These are phyloP conservation scores for Pandion haliaetus DNA, from an alignment of 2,113 vertebrate genomes.

Conservation along the genomic window DNA sequence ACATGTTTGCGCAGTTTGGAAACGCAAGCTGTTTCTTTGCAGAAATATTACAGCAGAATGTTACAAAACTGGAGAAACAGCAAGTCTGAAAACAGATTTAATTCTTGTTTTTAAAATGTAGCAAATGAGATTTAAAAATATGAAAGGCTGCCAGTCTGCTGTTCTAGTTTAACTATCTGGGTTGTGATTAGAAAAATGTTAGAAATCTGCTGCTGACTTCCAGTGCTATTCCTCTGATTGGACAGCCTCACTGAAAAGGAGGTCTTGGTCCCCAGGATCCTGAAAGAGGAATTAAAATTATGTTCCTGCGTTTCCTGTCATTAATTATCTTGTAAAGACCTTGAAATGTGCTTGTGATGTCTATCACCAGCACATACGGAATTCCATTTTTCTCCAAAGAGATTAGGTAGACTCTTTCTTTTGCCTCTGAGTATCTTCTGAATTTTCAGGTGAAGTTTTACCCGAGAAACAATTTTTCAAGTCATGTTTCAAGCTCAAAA, in stretches of 20 bases:
- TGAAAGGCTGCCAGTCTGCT: constrained; percentile 14
- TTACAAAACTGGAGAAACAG: constrained; percentile 14
- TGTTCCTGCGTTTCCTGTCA: background rate
- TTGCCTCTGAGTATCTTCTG: background rate
- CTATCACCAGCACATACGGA: background rate
- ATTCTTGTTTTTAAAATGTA: constrained; percentile 1
- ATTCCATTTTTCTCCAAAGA: background rate
- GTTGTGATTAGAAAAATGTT: constrained; percentile 36
- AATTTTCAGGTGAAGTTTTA: background rate
- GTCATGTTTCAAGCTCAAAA: background rate
- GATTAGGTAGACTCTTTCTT: background rate
- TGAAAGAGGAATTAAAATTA: constrained; percentile 37
- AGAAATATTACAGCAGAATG: constrained; percentile 14
- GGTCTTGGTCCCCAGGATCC: constrained; percentile 5
- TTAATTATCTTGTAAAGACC: constrained; percentile 23
- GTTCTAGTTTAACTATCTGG: constrained; percentile 47
- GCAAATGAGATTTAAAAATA: constrained; percentile 43
- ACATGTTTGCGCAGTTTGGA: background rate
- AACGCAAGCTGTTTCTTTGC: constrained; percentile 35
- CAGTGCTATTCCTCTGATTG: background rate
- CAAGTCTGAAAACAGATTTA: constrained; percentile 20
- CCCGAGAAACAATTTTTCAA: background rate
- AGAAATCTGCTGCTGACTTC: background rate
- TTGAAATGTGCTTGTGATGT: background rate
- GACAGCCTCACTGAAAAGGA: background rate